Base-by-base conservation (phyloP, 1,140 invertebrate species). In the Drosophila sproati region DNA sequence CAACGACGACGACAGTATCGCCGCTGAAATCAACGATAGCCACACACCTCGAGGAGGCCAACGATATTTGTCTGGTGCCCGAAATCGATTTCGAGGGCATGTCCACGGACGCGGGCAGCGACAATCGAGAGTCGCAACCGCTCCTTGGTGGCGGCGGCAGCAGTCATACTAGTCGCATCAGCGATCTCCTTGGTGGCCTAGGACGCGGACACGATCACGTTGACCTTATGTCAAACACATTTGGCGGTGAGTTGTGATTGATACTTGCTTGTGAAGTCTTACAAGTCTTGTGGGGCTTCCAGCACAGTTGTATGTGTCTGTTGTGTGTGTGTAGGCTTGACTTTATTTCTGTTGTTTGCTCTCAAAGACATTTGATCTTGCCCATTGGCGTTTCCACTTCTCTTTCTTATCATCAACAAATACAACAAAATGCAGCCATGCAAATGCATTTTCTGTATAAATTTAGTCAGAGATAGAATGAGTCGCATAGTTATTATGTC, bases 61-160 rank as follows among this genome's bases (percentile, higher is more conserved):
- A 92, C 61, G 92, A 92, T 68, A 91, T 92, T 66, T 89, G 86
- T 59, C 56, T 90, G 37, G 91, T 92, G 68, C 92, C 92, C 77
- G 91, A 92, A 80, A 92, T 92, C 39, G 92, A 92, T 71, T 92
- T 91, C 94, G 80, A 95, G 95, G 92, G 95, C 95, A 86, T 85
- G 85, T 90, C 90, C 92, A 94, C 94, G 93, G 94, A 96, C 93
- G 94, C 95, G 72, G 95, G 96, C 87, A 94, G 94, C 92, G 95
- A 95, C 64, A 96, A 96, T 93, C 94, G 97, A 91, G 97, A 98
- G 94, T 97, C 96, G 93, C 97, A 98, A 94, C 97, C 97, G 92
- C 95, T 98, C 75, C 94, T 98, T 32, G 96, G 96, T 93, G 95
- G 96, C 94, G 95, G 96, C 78, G 94, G 61, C 32, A 63, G 67